These are phyloP conservation scores for Pterophyllum scalare DNA, from an alignment of 2,113 vertebrate genomes.

Conservation along the genomic window DNA sequence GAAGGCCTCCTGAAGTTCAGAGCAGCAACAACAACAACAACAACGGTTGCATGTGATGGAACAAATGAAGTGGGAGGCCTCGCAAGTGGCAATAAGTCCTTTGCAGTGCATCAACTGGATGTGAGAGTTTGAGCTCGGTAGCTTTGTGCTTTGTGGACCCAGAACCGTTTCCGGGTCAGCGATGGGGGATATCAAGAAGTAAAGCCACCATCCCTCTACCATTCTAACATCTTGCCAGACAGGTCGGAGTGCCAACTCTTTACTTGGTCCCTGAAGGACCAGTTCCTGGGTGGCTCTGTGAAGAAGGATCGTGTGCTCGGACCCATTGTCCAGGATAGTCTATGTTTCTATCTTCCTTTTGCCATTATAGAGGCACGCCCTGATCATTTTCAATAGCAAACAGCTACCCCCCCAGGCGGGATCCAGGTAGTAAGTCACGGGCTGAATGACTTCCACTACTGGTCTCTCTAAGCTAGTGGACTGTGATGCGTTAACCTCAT, in stretches of 20 bases:
- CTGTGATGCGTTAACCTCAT: too few species aligned
- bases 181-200: background rate
- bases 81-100: background rate
- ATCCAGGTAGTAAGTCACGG: too few species aligned
- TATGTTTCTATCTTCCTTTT: too few species aligned
- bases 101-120: background rate
- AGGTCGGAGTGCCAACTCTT: background rate
- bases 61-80: background rate
- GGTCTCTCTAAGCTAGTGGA: too few species aligned
- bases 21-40: background rate
- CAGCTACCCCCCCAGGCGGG: too few species aligned
- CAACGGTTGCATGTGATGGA: background rate
- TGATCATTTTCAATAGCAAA: too few species aligned
- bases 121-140: background rate
- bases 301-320: background rate
- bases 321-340: too few species aligned
- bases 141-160: background rate
- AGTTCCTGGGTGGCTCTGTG: background rate
- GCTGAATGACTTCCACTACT: too few species aligned
- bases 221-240: background rate
- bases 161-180: background rate
- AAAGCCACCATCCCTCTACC: background rate
- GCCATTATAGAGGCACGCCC: too few species aligned
- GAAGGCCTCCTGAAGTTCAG: too few species aligned
- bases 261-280: background rate